Base-by-base conservation (phyloP, 2,888 invertebrate genomes). In the Meghimatium bilineatum region DNA sequence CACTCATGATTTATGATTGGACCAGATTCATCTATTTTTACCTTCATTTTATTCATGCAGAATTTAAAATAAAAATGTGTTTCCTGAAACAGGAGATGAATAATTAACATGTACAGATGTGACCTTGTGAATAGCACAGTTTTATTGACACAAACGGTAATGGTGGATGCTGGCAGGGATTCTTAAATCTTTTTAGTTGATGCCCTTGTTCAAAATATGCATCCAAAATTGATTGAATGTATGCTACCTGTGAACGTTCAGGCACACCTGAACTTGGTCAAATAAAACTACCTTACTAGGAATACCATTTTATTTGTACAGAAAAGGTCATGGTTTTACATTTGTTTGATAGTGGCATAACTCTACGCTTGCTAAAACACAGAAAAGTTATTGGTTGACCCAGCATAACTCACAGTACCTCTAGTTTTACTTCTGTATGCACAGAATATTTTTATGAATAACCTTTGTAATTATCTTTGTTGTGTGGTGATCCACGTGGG, bases 21-120 rank as follows among this genome's bases (percentile, higher is more conserved):
- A 80, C 80, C 80, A 80, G 80, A 63, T 77, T 77, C 63, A 36
- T 17, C 60, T 77, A 36, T 63, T 52, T 36, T 36, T 38, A 36
- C 34, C 32, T 49, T 74, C 23, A 14, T 32, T 74, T 32, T 17
- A 32, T 52, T 0, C 52, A 63, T 38, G 63, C 29, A 36, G 36
- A n/a, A 38, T 72, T 72, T 23, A 44, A 8, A 44, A 44, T 8
- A 5, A 44, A 12, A 44, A 44, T 72, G 1, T 44, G 72, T 72
- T 26, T 77, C 26, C 60, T 77, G n/a, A 26, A 10, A 6, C 29
- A 60, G 63, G 26, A 63, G 36, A 77, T 76, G 38, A 66, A 63
- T 56, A 60, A 56, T 76, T 32, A n/a, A 44, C 49, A 29, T 74
- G 74, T 74, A 74, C 52, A 52, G 32, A n/a, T 52, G 49, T 49